A percentile compares a stretch with the other conserved stretches of the same genome.
These are phyloP conservation scores for Pinna nobilis DNA, from an alignment of 1,140 invertebrate species.

Conservation along the genomic window DNA sequence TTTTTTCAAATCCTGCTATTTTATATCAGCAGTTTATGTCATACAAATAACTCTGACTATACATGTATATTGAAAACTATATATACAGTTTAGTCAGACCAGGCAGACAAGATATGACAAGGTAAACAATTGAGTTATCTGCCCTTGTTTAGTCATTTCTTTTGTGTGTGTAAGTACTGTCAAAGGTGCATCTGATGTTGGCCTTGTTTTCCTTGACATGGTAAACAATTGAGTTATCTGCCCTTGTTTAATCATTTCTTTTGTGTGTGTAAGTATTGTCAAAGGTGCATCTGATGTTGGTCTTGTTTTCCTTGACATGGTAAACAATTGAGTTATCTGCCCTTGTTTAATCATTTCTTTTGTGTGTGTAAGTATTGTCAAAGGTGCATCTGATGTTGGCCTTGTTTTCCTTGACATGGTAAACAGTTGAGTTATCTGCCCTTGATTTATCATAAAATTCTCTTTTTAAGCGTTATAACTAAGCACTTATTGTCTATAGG, in stretches of 20 bases:
- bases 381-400: slow-evolving; percentile 72
- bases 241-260: slow-evolving; percentile 47
- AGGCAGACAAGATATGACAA: too few relatives aligned
- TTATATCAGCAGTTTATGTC: too few relatives aligned
- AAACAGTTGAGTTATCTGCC: slow-evolving; percentile 67
- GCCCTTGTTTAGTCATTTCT: background rate
- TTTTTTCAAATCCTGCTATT: too few relatives aligned
- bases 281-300: slow-evolving; percentile 71
- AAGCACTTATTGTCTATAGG: slow-evolving; percentile 73
- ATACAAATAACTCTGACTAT: too few relatives aligned
- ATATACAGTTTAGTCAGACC: too few relatives aligned
- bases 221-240: slow-evolving; percentile 67
- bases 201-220: slow-evolving; percentile 73
- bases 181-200: slow-evolving; percentile 71
- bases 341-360: slow-evolving; percentile 50
- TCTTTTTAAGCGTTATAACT: too few relatives aligned
- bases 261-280: slow-evolving; percentile 71
- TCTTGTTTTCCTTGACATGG: slow-evolving; percentile 72
- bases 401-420: slow-evolving; percentile 71
- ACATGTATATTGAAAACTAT: too few relatives aligned
- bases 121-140: too few relatives aligned
- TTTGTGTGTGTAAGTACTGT: slow-evolving; percentile 64
- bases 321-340: slow-evolving; percentile 67
- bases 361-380: slow-evolving; percentile 74
- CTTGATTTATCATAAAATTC: slow-evolving; percentile 41